These are phyloP conservation scores for Lanistes nyassanus DNA, from an alignment of 1,140 invertebrate species.

Conservation along the genomic window DNA sequence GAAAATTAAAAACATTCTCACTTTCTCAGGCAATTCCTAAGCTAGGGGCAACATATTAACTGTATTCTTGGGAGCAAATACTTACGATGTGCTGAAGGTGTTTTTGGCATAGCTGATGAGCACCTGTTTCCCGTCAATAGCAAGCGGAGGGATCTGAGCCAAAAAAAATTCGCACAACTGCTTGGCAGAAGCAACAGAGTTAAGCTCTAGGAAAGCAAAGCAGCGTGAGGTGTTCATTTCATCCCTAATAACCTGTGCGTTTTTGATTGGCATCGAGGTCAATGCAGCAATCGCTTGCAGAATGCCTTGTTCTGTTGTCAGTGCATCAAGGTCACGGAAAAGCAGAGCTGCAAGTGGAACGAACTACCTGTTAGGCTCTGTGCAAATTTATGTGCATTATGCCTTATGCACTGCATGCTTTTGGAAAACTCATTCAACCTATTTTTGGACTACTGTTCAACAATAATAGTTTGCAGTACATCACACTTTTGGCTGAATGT, in stretches of 20 bases:
- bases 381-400: too few species aligned
- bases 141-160: constrained; percentile 51
- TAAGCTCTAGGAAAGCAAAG: constrained; percentile 70
- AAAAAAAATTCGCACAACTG: constrained; percentile 68
- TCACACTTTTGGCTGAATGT: background rate
- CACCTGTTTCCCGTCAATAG: constrained; percentile 67
- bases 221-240: constrained; percentile 79
- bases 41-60: too few species aligned
- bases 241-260: constrained; percentile 84
- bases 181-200: constrained; percentile 84
- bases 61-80: too few species aligned
- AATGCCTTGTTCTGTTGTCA: constrained; percentile 87
- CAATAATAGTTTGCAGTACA: background rate
- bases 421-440: background rate
- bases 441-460: background rate
- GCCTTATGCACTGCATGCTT: background rate
- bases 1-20: too few species aligned
- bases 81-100: constrained; percentile 65
- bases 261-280: constrained; percentile 76
- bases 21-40: too few species aligned
- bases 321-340: constrained; percentile 83
- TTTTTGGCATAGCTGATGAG: constrained; percentile 66
- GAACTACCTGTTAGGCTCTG: background rate
- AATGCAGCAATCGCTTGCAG: constrained; percentile 69
- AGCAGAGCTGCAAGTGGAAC: constrained; percentile 76